phyloP scores from a whole-genome alignment of 2,113 vertebrate genomes.

The Uria aalge region DNA sequence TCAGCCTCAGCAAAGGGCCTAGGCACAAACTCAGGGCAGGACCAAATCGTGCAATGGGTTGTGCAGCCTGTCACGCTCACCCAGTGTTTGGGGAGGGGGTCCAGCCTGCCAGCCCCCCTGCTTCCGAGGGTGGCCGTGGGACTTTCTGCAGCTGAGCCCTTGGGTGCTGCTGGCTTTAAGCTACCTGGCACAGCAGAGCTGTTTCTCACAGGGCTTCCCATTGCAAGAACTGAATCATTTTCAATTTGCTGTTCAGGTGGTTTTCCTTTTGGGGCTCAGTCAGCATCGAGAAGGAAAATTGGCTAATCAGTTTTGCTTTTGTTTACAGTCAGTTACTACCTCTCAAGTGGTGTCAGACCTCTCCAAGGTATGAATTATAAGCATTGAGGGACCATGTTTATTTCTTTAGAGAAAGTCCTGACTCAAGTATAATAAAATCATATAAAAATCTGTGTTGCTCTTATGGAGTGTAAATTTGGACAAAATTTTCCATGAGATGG shows the following conservation, averaged over 20 bases:
- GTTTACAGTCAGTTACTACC: background rate
- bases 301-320: background rate
- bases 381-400: background rate
- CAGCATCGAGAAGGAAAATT: background rate
- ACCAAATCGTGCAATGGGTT: rapidly evolving
- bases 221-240: background rate
- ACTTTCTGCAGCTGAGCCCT: background rate
- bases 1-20: background rate
- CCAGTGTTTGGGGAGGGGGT: background rate
- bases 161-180: background rate
- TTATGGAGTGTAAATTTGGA: background rate
- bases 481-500: background rate
- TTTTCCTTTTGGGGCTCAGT: background rate
- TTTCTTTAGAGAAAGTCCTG: conserved; percentile 9
- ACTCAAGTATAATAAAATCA: background rate
- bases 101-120: background rate
- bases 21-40: background rate
- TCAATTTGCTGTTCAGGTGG: background rate
- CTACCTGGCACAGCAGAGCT: background rate
- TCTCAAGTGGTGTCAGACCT: background rate
- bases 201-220: background rate
- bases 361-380: background rate
- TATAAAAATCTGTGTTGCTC: background rate
- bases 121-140: background rate
- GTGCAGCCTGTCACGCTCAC: background rate